Evolutionary conservation across 2,888 invertebrate species (phyloP), one percentile per base, ranked within the genome.

Genomic region (Pyrocoelia pectoralis): DNA sequence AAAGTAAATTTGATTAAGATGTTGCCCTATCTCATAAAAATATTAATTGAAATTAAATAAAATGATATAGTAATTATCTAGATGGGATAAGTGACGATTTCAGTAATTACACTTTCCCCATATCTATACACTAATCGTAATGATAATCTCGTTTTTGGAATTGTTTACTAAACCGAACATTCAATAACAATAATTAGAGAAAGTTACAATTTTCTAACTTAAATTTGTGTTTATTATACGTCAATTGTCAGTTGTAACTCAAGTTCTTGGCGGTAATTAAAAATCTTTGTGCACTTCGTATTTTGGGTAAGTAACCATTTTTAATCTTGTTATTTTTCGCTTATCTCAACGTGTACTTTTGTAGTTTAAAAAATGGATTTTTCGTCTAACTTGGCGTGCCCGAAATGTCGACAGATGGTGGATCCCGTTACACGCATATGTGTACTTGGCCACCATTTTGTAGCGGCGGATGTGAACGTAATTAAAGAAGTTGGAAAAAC

Each of bases 31-130:
- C n/a, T n/a, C n/a, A n/a, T n/a, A n/a, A n/a, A n/a, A n/a, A n/a
- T n/a, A n/a, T n/a, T n/a, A 24, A 24, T 3, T 24, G 24, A 24
- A 24, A 24, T 6, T 3, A 24, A 24, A 5, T 24, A 24, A 24
- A 24, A 3, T 24, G 24, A 24, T 24, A 24, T 24, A n/a, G 24
- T 24, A 24, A 24, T 24, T 24, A 24, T 24, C 24, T 3, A 24
- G 24, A 24, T 24, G 24, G 6, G 24, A 24, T 24, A 24, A 24
- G 24, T 24, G 24, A 24, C 4, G 6, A 24, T 6, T 24, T 6
- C 24, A 24, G 10, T 43, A 43, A 43, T 43, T 43, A 43, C 13
- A 43, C 43, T 43, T 43, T 43, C 43, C n/a, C 43, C 14, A 2
- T 43, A 43, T 14, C 43, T 14, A 1, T 14, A 10, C 38, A 6